phyloP scores from a whole-genome alignment of 2,888 invertebrate genomes.

The Nomada flava region DNA sequence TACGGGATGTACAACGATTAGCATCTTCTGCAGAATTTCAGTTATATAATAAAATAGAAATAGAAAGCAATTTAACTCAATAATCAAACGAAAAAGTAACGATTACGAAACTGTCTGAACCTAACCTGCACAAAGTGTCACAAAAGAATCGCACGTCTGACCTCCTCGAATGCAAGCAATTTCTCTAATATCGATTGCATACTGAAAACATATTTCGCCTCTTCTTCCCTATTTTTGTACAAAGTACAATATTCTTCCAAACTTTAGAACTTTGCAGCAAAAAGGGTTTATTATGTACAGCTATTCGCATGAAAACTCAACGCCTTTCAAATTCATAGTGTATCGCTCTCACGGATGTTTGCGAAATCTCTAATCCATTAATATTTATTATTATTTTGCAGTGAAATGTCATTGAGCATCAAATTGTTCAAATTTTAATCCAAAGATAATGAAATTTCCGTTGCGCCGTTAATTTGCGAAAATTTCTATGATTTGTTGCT shows the following conservation, averaged over 20 bases:
- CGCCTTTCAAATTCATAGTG: too few species aligned
- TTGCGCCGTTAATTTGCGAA: conserved; percentile 15
- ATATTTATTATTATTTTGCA: neutral
- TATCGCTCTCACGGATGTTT: neutral
- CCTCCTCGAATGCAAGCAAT: neutral
- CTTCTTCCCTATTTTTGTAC: neutral
- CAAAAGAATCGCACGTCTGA: neutral
- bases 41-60: neutral
- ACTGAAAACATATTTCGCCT: neutral
- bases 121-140: conserved; percentile 17
- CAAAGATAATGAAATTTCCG: neutral
- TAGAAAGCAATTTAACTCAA: conserved; percentile 7
- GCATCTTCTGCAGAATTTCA: neutral
- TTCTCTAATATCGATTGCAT: neutral
- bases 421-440: neutral
- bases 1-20: neutral
- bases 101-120: neutral
- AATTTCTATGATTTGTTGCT: neutral
- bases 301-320: neutral
- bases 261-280: neutral
- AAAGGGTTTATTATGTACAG: neutral
- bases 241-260: neutral
- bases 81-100: neutral
- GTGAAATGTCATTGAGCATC: neutral
- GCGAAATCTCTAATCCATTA: neutral